These are phyloP conservation scores for Cathartes aura DNA, from an alignment of 2,113 vertebrate species.

Conservation along the genomic window DNA sequence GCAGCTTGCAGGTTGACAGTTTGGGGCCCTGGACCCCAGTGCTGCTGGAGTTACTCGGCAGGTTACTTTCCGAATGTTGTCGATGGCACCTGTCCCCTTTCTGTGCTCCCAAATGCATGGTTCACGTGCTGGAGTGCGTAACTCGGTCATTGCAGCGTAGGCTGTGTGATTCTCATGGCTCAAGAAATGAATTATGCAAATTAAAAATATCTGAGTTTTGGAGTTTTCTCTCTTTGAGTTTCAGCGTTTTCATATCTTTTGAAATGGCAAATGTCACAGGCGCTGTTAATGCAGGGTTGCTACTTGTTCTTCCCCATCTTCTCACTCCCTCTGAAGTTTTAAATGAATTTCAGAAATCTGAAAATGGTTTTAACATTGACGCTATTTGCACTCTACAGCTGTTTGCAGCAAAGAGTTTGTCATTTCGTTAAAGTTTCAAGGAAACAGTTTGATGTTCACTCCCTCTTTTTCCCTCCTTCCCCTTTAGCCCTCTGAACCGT, in stretches of 20 bases:
- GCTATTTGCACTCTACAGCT: background rate
- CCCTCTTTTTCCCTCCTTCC: background rate
- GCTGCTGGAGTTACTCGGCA: background rate
- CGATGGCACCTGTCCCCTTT: background rate
- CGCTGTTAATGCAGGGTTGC: background rate
- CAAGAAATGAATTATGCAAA: background rate
- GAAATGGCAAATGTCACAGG: background rate
- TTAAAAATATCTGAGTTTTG: background rate
- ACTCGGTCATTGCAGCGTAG: rapidly evolving
- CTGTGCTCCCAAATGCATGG: rapidly evolving
- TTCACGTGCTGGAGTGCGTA: rapidly evolving
- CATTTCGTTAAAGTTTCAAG: background rate
- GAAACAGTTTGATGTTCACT: background rate
- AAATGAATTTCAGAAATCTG: background rate
- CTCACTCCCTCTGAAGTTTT: background rate
- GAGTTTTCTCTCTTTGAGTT: background rate
- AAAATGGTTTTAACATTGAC: background rate
- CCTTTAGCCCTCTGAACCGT: background rate
- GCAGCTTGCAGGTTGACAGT: background rate
- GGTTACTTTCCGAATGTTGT: background rate
- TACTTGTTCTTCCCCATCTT: background rate
- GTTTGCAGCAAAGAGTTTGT: background rate
- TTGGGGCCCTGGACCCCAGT: background rate
- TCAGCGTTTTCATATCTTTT: rapidly evolving
- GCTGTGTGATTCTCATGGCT: background rate